Base-by-base conservation (phyloP, 2,113 vertebrate species). In the Alligator sinensis region DNA sequence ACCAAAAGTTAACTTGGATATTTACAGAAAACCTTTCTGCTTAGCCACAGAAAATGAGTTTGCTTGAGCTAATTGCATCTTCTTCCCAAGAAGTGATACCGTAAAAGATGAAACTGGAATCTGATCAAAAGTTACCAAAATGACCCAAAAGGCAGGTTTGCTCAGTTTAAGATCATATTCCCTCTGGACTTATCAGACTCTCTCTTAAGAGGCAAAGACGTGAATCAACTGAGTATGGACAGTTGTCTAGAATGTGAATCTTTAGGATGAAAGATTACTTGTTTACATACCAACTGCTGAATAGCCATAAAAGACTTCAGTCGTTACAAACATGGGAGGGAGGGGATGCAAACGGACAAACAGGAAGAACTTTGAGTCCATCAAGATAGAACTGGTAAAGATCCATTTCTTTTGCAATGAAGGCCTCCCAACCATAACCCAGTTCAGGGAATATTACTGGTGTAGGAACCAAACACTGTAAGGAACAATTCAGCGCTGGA, bases 251-350 rank as follows among this genome's bases (percentile, higher is more conserved):
- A 86, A 90, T 77, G 87, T 81, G 86, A 91, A 70, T 25, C 16
- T 63, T 91, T 83, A 84, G 79, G 92, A 83, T 28, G 85, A 85
- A 77, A 16, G 2, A 85, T 83, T 90, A 94, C 68, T 72, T 72
- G 92, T 87, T 63, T 66, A 87, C 57, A 83, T 81, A 92, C 93
- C 70, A 94, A 91, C 94, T 30, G 90, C 90, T 62, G 85, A 60
- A 47, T 92, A 88, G 34, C 86, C 34, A 34, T 77, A 62, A 22
- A 95, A 80, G 88, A 94, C 17, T 92, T 82, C 28, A 72, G 87
- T 94, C 15, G 78, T 78, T 54, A 68, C 4, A 9, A 27, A 6
- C 24, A 28, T 84, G 70, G 86, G 79, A 87, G 38, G 28, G 59
- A 81, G 2, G 12, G 78, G 47, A 86, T 13, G 72, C 91, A 95